Evolutionary conservation across 2,797 vertebrate genomes (phyloP), one percentile per base, ranked within the genome.

Genomic region (Amblyraja radiata): DNA sequence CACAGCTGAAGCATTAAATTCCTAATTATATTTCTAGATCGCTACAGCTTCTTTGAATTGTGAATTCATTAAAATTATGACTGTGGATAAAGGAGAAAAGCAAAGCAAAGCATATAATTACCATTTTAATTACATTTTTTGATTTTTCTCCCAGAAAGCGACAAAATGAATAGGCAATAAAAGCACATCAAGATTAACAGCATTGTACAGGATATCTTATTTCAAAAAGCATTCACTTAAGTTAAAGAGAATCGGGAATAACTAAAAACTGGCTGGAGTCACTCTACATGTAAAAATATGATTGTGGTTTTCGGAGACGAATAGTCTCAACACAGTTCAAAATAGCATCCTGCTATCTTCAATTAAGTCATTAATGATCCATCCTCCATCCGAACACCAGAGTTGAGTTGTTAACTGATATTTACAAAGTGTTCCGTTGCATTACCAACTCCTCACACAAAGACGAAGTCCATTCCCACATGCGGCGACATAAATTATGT

Each of bases 41-140:
- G 28, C 90, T 28, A 54, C 71, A 92, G 90, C 90, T 92, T 92
- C 54, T 92, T 92, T 76, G 54, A 92, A 76, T 54, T 71, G 73
- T 92, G 28, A 92, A 92, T 92, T 92, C 90, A 92, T 92, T 92
- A 54, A 92, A 92, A 92, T 76, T 76, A 92, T 76, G 68, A 74
- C 71, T 92, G 90, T 28, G 71, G 71, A 25, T 8, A 76, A 23
- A 74, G 71, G 73, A 92, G 90, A 92, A 92, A 92, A 39, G 71
- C 25, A 92, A 92, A 39, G 71, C 25, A 54, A 76, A 58, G 39
- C 90, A 92, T 92, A 76, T 92, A 92, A 92, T 92, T 92, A 92
- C 39, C 36, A 92, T 76, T 92, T 76, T 92, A 92, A 92, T 74
- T 92, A 76, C 23, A 74, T 92, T 92, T 92, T 32, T 92, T 76